Base-by-base conservation (phyloP, 2,113 vertebrate genomes). In the Epinephelus lanceolatus region DNA sequence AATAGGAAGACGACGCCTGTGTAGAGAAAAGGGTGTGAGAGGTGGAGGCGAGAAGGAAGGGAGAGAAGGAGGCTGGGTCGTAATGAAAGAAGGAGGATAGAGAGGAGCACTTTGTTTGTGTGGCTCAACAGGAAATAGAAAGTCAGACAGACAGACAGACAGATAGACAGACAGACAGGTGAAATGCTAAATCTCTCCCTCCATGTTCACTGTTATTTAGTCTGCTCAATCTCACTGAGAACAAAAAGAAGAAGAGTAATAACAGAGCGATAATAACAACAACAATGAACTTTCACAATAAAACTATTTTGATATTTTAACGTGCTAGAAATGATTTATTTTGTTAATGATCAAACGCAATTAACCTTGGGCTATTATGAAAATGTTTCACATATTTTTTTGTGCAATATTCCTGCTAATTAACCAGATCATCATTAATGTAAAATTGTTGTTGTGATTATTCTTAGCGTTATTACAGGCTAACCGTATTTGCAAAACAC, bases 1-100 rank as follows among this genome's bases (percentile, higher is more conserved):
- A 98, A 98, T 94, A 96, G 97, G 93, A 97, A 97, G 91, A 98
- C 97, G 63, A 98, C 97, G 6, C 97, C 97, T 14, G 97, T 96
- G 87, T 96, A 95, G 90, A 68, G 75, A 51, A 30, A 42, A 60
- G 37, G 19, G 13, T 49, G 74, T 37, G 13, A 52, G 23, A 70
- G 71, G 51, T 68, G 49, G 4, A 60, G 52, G 63, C 13, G 17
- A 61, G 61, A 55, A 27, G 72, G 40, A 71, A 66, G 60, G 69
- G 67, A 65, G 72, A 65, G 27, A 60, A 70, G n/a, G 57, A 40
- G 21, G 45, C 75, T 40, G 69, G 49, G 21, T 21, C 66, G 73
- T 19, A 30, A 30, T 52, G 53, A 53, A 19, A 71, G 70, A 83
- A 68, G 55, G 60, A 53, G 65, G 67, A 76, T 59, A 88, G 79